Evolutionary conservation across 35 echinoderm and acorn worm species (phyloP), one percentile per base, ranked within the genome.

Genomic region (Hemicentrotus pulcherrimus): DNA sequence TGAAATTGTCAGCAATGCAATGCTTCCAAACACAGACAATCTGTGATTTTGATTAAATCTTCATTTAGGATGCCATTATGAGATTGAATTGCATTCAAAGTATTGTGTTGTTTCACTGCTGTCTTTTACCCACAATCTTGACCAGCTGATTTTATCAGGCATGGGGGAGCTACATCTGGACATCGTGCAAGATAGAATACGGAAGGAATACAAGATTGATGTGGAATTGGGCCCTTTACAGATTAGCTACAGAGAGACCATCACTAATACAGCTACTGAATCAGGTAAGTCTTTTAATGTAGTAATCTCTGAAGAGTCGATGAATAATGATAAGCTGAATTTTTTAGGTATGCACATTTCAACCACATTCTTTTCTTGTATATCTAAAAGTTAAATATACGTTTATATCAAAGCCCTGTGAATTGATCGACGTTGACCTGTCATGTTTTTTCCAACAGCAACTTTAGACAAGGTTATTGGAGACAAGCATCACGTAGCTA

Each of bases 101-200:
- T 41, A 41, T 41, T 41, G 35, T 41, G 35, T 41, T 41, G 35
- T 41, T 41, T 41, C 3, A 41, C 35, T 41, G 35, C 65, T 78
- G 65, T 78, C 52, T 59, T 59, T 78, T 78, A 6, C 28, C 65
- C 8, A 6, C 24, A 78, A 55, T 78, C 28, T 78, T 78, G 28
- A 88, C 14, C 78, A 99, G 98, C 97, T 96, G 47, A 88, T 99
- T 46, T 60, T 99, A 7, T 97, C 97, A 24, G 98, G 98, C 16
- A 99, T 99, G 98, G 98, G 98, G 19, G 98, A 99, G 61, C 95
- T 99, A 11, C 98, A 99, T 86, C 94, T 99, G 46, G 98, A 99
- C 85, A 99, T 99, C 58, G 97, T 99, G 3, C 88, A 92, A 60
- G 98, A 99, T 33, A 97, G 98, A 94, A 99, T 99, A 45, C 94